These are phyloP conservation scores for Callinectes sapidus DNA, from an alignment of 2,888 invertebrate genomes.

Conservation along the genomic window DNA sequence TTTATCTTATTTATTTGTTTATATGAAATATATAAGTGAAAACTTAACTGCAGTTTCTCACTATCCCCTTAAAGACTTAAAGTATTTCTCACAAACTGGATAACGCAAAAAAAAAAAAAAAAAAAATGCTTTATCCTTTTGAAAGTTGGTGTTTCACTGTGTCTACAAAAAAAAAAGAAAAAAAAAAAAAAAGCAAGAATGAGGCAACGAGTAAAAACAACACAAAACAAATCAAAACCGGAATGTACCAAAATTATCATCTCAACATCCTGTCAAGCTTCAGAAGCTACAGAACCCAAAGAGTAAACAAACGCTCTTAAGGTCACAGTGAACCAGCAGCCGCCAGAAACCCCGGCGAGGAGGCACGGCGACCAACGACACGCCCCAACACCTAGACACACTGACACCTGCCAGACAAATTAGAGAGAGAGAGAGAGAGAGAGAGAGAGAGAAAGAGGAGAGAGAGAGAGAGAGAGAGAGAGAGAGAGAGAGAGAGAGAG, in stretches of 20 bases:
- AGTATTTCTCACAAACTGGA: not conserved
- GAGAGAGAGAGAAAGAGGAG: not conserved
- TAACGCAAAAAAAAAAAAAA: not conserved
- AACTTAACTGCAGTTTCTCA: not conserved
- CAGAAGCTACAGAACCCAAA: too few species aligned
- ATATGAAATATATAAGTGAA: constrained; percentile 41
- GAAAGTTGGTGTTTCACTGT: too few species aligned
- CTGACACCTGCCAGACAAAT: not conserved
- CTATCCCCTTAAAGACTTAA: not conserved
- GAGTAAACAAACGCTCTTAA: not conserved
- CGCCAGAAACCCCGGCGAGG: not conserved
- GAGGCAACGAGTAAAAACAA: too few species aligned
- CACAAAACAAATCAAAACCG: too few species aligned
- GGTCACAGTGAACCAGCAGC: not conserved
- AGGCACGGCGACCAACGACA: not conserved
- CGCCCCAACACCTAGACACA: not conserved
- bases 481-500: not conserved
- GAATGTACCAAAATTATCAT: too few species aligned
- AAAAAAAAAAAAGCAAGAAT: too few species aligned
- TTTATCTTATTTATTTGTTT: constrained; percentile 59
- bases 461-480: constrained; percentile 26
- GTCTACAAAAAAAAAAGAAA: too few species aligned
- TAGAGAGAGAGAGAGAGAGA: not conserved
- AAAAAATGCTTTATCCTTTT: not conserved
- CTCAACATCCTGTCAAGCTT: too few species aligned